Base-by-base conservation (phyloP, 1,140 invertebrate species). In the Atta colombica region DNA sequence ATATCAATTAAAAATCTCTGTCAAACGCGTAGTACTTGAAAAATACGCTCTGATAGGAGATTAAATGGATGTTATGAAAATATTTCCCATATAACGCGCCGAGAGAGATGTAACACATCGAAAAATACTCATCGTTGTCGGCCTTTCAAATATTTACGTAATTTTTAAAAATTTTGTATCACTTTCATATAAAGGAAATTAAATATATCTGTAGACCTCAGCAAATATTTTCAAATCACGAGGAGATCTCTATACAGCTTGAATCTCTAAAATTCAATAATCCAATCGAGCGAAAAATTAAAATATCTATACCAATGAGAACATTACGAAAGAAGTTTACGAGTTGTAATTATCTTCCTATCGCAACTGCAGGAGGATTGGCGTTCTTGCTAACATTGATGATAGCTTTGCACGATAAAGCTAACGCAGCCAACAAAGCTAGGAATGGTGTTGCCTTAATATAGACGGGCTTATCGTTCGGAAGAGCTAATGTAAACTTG, bases 41-140 rank as follows among this genome's bases (percentile, higher is more conserved):
- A 84, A 84, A 84, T 84, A 84, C 80, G 69, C 55, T 84, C 69
- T 75, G 69, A 75, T 75, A 16, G 80, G n/a, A 84, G 80, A 84
- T 84, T 84, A 84, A 84, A 84, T 45, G 80, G 80, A 84, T 84
- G 80, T 84, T 84, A 84, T 84, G 69, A 84, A 84, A 84, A 84
- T 84, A 84, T 84, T 84, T 84, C 39, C 69, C 69, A 21, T 84
- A 25, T 84, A 75, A 84, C 80, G 55, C 69, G 69, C 18, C 21
- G 28, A 58, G 80, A 74, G 69, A 84, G 39, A 31, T 39, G 80
- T 75, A 45, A 63, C 69, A 74, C 63, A 75, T 84, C 49, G 80
- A 63, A 84, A 84, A 84, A 84, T 84, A 84, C 28, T 84, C 80
- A 55, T 61, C 74, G 72, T 75, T 75, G 69, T 31, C 58, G 69